phyloP scores from a whole-genome alignment of 2,113 vertebrate species.

The Butastur rufipennis region DNA sequence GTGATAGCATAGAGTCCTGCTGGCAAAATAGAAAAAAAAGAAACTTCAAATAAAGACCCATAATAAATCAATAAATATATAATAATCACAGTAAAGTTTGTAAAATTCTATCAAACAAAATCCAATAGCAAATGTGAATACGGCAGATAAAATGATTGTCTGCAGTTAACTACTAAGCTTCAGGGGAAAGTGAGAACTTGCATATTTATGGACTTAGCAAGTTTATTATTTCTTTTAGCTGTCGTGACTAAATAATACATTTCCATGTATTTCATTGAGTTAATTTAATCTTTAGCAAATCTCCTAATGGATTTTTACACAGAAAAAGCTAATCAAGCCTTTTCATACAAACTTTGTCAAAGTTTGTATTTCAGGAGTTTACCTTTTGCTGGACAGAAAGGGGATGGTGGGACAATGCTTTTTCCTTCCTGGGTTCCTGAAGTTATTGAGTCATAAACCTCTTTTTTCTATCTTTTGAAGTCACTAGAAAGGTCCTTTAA shows the following conservation, averaged over 20 bases:
- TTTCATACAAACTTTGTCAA: not conserved
- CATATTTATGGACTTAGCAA: not conserved
- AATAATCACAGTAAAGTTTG: not conserved
- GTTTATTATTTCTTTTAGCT: not conserved
- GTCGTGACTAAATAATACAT: not conserved
- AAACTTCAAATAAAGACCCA: not conserved
- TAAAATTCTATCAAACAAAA: not conserved
- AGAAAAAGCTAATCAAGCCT: not conserved
- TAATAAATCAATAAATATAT: not conserved
- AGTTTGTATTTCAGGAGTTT: not conserved
- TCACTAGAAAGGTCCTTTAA: not conserved
- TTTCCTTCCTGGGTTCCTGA: not conserved
- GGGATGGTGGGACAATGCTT: not conserved
- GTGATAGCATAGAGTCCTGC: not conserved
- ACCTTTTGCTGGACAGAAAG: not conserved
- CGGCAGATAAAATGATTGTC: not conserved
- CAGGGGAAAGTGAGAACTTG: not conserved
- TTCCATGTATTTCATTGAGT: not conserved
- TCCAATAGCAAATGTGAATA: not conserved
- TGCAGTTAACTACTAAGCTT: not conserved
- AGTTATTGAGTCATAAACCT: not conserved
- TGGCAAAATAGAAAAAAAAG: not conserved
- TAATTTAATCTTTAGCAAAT: not conserved
- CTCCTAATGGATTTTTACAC: not conserved
- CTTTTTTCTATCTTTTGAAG: not conserved